Base-by-base conservation (phyloP, 1,140 invertebrate genomes). In the Drosophila arawakana region DNA sequence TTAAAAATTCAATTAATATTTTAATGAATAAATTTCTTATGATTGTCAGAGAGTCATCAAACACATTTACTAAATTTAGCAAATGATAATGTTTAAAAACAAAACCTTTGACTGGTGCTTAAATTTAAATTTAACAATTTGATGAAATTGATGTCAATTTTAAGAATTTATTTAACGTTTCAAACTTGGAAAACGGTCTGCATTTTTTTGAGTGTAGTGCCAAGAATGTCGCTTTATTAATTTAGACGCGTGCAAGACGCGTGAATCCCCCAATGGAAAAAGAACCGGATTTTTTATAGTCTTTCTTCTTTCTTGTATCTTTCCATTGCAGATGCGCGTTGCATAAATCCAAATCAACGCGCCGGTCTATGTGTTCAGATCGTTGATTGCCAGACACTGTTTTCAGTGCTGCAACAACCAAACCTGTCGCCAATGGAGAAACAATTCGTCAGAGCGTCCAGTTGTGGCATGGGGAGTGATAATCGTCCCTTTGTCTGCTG, bases 401-500 rank as follows among this genome's bases (percentile, higher is more conserved):
- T 80, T 18, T 76, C 81, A 7, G 76, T 91, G 59, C 25, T 90
- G 73, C 50, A 80, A 37, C 78, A 74, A 73, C n/a, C 54, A 9
- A 46, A 39, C 3, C 25, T 91, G 15, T 75, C 76, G 7, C 54
- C 58, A 8, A 11, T 39, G 7, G 74, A 78, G 8, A 89, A 73
- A 39, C 59, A 76, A 34, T 91, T 91, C 43, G 58, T 91, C 4
- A 60, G 57, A 9, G 77, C 60, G n/a, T 91, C 90, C 3, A 43
- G 73, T 49, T 91, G 78, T 43, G 90, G 90, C n/a, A 65, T 61
- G 39, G 78, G 73, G 6, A 50, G 18, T 1, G 75, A 89, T 7
- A 80, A 61, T 35, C 67, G 57, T 0, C 90, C 90, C 2, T 83
- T 77, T 65, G 86, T 91, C 0, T 91, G 90, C 57, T 91, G 90